Base-by-base conservation (phyloP, 2,888 invertebrate genomes). In the Eupithecia inturbata region DNA sequence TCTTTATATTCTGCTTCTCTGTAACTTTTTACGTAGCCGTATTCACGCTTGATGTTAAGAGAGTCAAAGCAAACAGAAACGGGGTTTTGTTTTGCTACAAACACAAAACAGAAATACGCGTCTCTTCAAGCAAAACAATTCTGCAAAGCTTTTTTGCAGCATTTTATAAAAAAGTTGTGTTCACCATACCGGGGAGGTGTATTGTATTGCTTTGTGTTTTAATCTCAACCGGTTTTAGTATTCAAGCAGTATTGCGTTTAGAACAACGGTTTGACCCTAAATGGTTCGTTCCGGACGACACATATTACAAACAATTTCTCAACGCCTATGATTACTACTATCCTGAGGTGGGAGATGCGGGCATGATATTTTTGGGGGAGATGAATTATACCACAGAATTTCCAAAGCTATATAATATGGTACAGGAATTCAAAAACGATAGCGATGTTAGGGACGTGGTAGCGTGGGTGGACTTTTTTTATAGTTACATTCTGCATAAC, bases 11-110 rank as follows among this genome's bases (percentile, higher is more conserved):
- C 87, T 90, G 97, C 72, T 96, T 96, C 83, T 97, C 97, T 81
- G 95, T 97, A 9, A 97, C 97, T n/a, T 97, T 97, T 88, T 98
- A 97, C 89, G 96, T 97, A 19, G 97, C 97, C 2, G 96, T 96
- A 78, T 96, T 98, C 82, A 95, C 96, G 0, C 87, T 97, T 78
- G 98, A 98, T 83, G 95, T 97, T 73, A 92, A 87, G 83, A 93
- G 97, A 84, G 93, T 97, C 26, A 95, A 95, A 79, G 88, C 87
- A 2, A 95, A 95, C 76, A 92, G 96, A 82, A 97, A 97, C 85
- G 96, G 96, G 3, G 82, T 96, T 64, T 36, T 97, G 1, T 96
- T 96, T 72, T 97, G 97, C 84, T 96, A 96, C 77, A 91, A 92
- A 79, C 96, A 97, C 83, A 93, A 95, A 79, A 90, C 92, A 75